Conservation (phyloP, 1,140 invertebrate genomes). For the Microvelia longipes region DNA sequence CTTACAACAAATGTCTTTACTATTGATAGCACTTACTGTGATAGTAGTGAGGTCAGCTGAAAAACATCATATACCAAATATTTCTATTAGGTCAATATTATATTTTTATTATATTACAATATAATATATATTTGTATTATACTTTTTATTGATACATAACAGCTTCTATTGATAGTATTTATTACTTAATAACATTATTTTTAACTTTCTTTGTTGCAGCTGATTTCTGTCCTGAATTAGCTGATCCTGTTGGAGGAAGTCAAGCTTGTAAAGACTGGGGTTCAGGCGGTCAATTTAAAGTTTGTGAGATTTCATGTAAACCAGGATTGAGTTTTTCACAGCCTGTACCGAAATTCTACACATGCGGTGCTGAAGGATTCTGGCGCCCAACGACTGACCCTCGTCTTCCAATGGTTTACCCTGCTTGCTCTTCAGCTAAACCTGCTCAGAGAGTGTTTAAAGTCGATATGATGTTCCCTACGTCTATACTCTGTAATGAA, state of each 20-base stretch:
- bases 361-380: conserved; percentile 89
- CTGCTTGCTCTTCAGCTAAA: conserved; percentile 71
- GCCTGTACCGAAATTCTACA: conserved; percentile 83
- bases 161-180: too few species aligned
- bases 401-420: conserved; percentile 63
- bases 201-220: too few species aligned
- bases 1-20: too few species aligned
- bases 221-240: conserved; percentile 74
- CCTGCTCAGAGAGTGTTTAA: conserved; percentile 82
- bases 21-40: too few species aligned
- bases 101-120: too few species aligned
- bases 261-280: conserved; percentile 92
- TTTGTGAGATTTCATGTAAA: conserved; percentile 78
- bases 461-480: conserved; percentile 83
- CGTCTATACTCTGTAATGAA: conserved; percentile 82
- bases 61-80: too few species aligned
- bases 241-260: conserved; percentile 74
- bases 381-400: conserved; percentile 79
- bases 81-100: too few species aligned
- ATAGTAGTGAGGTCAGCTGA: too few species aligned
- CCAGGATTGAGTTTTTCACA: conserved; percentile 75
- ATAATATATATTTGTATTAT: too few species aligned
- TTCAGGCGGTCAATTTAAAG: conserved; percentile 84
- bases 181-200: too few species aligned
- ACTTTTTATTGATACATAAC: too few species aligned